Evolutionary conservation across 1,140 invertebrate species (phyloP), one percentile per base, ranked within the genome.

Genomic region (Tetragnatha versicolor): DNA sequence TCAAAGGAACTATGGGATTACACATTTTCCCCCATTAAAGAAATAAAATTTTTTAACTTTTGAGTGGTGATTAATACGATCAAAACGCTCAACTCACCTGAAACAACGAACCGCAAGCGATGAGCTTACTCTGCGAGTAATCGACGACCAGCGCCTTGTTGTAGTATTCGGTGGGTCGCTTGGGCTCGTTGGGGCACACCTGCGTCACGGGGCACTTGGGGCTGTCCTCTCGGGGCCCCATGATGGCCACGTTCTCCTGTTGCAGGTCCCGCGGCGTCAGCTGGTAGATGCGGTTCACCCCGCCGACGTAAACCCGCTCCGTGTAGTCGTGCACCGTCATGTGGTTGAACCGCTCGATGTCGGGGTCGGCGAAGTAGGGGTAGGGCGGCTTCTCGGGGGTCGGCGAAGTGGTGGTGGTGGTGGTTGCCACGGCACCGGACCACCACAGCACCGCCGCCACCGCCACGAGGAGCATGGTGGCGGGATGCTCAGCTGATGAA

Each of bases 101-200:
- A 20, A 79, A 79, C 31, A 98, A 86, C 81, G 93, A 94, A 10
- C 96, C 96, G 87, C 97, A 99, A 4, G 92, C 91, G 80, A 99
- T 96, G 17, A 99, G 88, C 20, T 92, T 89, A n/a, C 93, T 92
- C 66, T 93, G 92, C 4, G 91, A 92, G 84, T 97, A 94, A 87
- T 98, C 95, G 80, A 98, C 96, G 37, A 98, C 92, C 79, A 99
- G 88, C 37, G 94, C 96, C 87, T 98, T 99, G 88, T 98, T 98
- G 81, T 94, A 91, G 87, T 97, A 98, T 87, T 98, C 92, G 7
- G 93, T 95, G 4, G 89, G 89, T 81, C 91, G 90, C 76, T 89
- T 90, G 63, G 91, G 88, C 42, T 90, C 89, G 80, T 90, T 90
- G 1, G 90, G 86, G 80, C 88, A 89, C 29, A 85, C 82, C 10